These are phyloP conservation scores for Tineola bisselliella DNA, from an alignment of 2,888 invertebrate species.

Conservation along the genomic window DNA sequence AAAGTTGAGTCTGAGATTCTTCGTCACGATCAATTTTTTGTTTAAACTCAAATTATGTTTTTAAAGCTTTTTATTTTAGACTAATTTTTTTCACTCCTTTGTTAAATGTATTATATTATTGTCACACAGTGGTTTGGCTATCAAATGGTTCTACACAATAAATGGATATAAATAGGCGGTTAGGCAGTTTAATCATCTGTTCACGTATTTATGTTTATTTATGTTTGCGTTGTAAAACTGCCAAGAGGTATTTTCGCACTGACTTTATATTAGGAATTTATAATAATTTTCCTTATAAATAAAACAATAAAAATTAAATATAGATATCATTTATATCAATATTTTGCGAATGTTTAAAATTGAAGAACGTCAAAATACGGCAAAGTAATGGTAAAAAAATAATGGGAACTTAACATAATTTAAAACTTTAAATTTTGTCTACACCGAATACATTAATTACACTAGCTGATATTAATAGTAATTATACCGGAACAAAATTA, in stretches of 20 bases:
- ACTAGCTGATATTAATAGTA: not conserved
- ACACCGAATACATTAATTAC: no score
- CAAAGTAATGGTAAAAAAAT: no score
- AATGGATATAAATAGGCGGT: not conserved
- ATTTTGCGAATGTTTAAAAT: no score
- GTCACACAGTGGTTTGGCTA: not conserved
- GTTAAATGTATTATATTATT: not conserved
- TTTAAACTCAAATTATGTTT: not conserved
- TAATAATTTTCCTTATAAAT: no score
- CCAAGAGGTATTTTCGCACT: not conserved
- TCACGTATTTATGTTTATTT: not conserved
- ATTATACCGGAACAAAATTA: not conserved
- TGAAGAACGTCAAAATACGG: no score
- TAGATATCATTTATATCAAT: no score
- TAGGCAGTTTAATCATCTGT: not conserved
- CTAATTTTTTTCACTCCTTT: not conserved
- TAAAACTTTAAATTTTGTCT: no score
- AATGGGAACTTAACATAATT: no score
- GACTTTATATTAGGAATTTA: no score
- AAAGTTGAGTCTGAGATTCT: not conserved
- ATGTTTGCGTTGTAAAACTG: not conserved
- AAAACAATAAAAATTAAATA: no score
- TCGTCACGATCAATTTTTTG: conserved; percentile 6
- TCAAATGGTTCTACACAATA: not conserved
- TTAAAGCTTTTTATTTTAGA: not conserved